Evolutionary conservation across 2,797 vertebrate species (phyloP).

Genomic region (Hafferia zeledoni): DNA sequence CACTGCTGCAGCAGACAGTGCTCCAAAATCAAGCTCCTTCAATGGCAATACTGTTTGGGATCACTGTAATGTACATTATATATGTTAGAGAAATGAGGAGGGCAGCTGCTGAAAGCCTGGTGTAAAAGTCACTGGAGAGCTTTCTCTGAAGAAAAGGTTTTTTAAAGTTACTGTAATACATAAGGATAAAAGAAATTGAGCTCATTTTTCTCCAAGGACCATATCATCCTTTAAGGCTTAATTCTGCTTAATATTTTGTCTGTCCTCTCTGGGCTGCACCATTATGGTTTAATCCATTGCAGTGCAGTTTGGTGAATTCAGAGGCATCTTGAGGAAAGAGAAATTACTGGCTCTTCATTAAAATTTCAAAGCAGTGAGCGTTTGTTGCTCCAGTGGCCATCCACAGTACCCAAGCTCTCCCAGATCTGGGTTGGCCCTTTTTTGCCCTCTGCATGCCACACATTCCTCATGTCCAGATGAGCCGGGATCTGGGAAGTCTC

Average conservation of each 20-base stretch:
- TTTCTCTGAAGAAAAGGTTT: neutral
- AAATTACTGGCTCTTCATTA: neutral
- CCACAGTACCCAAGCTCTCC: neutral
- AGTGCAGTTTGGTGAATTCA: neutral
- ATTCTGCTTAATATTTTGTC: neutral
- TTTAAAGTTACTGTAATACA: neutral
- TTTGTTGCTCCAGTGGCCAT: neutral
- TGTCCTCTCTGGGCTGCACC: neutral
- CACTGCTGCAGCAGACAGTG: neutral
- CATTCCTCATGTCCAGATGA: constrained; percentile 14
- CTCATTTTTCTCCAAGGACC: neutral
- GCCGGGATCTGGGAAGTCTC: neutral
- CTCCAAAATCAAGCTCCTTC: neutral
- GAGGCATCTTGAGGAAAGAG: neutral
- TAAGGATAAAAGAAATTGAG: neutral
- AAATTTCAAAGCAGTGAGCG: neutral
- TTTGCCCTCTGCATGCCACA: neutral
- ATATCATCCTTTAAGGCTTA: neutral
- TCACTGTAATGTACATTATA: neutral
- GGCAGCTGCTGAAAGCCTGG: neutral
- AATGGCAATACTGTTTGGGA: neutral
- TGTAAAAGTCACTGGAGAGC: neutral
- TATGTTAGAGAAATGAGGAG: neutral
- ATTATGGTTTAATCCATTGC: neutral
- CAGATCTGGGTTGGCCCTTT: neutral